These are phyloP conservation scores for Kryptolebias ocellatus DNA, from an alignment of 2,797 vertebrate species.

Conservation along the genomic window DNA sequence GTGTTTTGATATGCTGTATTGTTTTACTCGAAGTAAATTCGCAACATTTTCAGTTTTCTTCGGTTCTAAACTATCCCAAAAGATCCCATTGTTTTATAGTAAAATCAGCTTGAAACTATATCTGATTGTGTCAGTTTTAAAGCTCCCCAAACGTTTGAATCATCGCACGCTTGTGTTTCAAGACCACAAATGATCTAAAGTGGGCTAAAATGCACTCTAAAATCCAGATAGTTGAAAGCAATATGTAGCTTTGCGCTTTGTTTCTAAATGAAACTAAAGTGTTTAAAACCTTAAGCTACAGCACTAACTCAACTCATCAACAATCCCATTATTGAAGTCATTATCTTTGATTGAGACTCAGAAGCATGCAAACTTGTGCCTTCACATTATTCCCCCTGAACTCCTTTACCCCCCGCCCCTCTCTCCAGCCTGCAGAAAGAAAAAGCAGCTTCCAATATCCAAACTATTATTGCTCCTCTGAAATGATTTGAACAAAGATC, in stretches of 20 bases:
- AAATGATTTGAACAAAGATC: slow-evolving; percentile 55
- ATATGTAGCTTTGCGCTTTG: slow-evolving; percentile 46
- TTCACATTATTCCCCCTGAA: slow-evolving; percentile 46
- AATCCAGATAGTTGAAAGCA: slow-evolving; percentile 52
- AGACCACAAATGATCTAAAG: slow-evolving; percentile 29
- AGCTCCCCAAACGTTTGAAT: not conserved
- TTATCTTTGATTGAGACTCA: slow-evolving; percentile 52
- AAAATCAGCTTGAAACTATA: not conserved
- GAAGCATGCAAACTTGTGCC: slow-evolving; percentile 76
- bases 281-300: slow-evolving; percentile 25
- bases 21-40: slow-evolving; percentile 3
- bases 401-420: not conserved
- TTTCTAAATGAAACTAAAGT: slow-evolving; percentile 35
- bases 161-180: slow-evolving; percentile 3
- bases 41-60: not conserved
- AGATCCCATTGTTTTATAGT: not conserved
- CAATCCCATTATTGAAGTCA: slow-evolving; percentile 15
- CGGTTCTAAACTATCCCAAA: not conserved
- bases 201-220: slow-evolving; percentile 25
- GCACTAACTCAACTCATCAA: slow-evolving; percentile 26
- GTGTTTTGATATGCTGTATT: not conserved
- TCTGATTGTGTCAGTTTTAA: not conserved
- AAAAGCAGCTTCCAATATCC: slow-evolving; percentile 25
- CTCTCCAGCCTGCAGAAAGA: slow-evolving; percentile 48
- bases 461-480: slow-evolving; percentile 45